Base-by-base conservation (phyloP, 1,140 invertebrate genomes). In the Rhopalosiphum maidis region DNA sequence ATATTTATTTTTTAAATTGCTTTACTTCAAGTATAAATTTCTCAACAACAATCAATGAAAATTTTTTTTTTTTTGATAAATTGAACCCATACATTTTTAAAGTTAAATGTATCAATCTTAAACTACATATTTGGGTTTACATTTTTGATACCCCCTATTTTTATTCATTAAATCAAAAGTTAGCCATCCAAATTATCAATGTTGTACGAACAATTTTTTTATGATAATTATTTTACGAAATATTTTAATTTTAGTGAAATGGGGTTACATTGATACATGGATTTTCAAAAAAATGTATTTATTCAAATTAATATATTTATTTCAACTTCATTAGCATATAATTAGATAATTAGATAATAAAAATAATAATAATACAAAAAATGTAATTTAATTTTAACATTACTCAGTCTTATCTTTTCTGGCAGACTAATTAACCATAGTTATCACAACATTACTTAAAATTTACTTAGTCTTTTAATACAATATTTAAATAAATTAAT, bases 151-250 rank as follows among this genome's bases (percentile, higher is more conserved):
- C n/a, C n/a, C n/a, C n/a, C n/a, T n/a, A n/a, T 83, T 83, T 83
- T 83, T 83, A 83, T 83, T 83, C 77, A 83, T 83, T 83, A 83
- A 37, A 83, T 82, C 35, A 82, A 82, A 83, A 21, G n/a, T 37
- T 9, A 35, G n/a, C n/a, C 41, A n/a, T 0, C n/a, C n/a, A 83
- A 83, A 83, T 37, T 48, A 48, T 48, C 6, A 48, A 48, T 48
- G 46, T 11, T 48, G 6, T 48, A 6, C 7, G 11, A 48, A 48
- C 7, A 22, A 22, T 2, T 6, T 6, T 37, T 83, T 83, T 37
- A 7, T 83, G 77, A 83, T 83, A 83, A 83, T 83, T 83, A 41
- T 83, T 83, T 83, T 37, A 35, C 41, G 35, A 83, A n/a, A 35
- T 83, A 83, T 83, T 83, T 83, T 83, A 83, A 83, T 83, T 6